Conservation (phyloP, 1,140 invertebrate genomes). For the Ips typographus region DNA sequence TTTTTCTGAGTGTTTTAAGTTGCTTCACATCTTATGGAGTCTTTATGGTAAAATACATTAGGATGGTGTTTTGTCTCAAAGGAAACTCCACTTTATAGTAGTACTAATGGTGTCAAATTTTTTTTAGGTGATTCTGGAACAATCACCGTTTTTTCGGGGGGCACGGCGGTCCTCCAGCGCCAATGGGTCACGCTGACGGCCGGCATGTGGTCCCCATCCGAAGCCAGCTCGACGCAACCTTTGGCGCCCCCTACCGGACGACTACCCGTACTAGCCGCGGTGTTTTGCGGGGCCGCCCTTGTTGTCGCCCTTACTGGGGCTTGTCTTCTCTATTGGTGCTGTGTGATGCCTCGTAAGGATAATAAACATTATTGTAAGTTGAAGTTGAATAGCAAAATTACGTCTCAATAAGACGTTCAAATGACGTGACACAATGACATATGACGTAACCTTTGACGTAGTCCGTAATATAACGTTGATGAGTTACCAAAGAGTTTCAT, state of each 20-base stretch:
- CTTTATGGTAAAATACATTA: too few species aligned
- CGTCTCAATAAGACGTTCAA: background rate
- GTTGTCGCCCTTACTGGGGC: conserved; percentile 54
- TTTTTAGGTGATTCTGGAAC: conserved; percentile 28
- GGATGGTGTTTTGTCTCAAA: too few species aligned
- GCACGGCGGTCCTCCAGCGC: conserved; percentile 48
- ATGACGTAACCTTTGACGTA: too few species aligned
- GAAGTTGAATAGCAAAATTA: background rate
- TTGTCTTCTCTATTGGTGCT: conserved; percentile 57
- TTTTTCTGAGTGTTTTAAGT: too few species aligned
- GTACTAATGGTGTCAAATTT: background rate
- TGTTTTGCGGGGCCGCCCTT: conserved; percentile 56
- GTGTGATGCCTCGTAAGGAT: conserved; percentile 54
- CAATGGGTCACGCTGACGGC: conserved; percentile 58
- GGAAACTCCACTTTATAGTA: too few species aligned
- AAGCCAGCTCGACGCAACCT: conserved; percentile 45
- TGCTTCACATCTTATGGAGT: too few species aligned
- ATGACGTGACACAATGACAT: too few species aligned
- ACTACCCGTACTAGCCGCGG: conserved; percentile 56
- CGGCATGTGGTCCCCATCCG: conserved; percentile 53
- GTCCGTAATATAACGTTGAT: too few species aligned
- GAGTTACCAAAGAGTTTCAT: too few species aligned
- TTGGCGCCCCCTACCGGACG: conserved; percentile 55
- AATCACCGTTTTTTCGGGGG: conserved; percentile 20
- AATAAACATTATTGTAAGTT: conserved; percentile 57